A percentile compares a stretch with the other conserved stretches of the same genome.
Conservation (phyloP, 2,888 invertebrate genomes). For the Troides oblongomaculatus region DNA sequence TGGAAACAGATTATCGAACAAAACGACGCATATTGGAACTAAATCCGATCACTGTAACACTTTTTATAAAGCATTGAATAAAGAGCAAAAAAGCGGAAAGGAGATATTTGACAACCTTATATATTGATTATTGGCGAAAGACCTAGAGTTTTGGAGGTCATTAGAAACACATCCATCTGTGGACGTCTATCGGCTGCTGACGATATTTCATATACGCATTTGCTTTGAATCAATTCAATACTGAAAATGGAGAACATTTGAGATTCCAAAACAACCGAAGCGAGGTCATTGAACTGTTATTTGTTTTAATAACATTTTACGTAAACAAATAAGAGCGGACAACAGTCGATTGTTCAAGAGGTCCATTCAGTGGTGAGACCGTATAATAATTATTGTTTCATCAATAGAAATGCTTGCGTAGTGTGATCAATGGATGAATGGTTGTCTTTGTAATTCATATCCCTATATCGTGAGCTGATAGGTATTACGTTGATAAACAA, state of each 20-base stretch:
- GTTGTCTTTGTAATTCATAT: background rate
- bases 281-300: slow-evolving; percentile 18
- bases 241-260: slow-evolving; percentile 12
- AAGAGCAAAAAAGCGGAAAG: no score
- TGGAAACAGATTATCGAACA: no score
- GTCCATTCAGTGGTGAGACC: background rate
- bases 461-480: no score
- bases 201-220: background rate
- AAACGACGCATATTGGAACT: no score
- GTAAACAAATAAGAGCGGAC: slow-evolving; percentile 3
- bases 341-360: slow-evolving; percentile 9
- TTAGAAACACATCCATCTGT: no score
- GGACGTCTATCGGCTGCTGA: background rate
- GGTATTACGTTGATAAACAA: no score
- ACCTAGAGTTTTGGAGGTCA: no score
- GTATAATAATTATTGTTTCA: background rate
- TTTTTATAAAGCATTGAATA: no score
- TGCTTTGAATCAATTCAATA: background rate
- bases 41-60: no score
- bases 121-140: no score
- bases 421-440: background rate
- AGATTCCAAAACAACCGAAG: slow-evolving; percentile 9
- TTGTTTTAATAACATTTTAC: slow-evolving; percentile 17
- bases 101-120: no score
- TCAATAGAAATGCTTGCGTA: background rate